Percentiles rank a stretch among this genome's conserved stretches.
These are phyloP conservation scores for Panopea generosa DNA, from an alignment of 2,888 invertebrate species.

Conservation along the genomic window DNA sequence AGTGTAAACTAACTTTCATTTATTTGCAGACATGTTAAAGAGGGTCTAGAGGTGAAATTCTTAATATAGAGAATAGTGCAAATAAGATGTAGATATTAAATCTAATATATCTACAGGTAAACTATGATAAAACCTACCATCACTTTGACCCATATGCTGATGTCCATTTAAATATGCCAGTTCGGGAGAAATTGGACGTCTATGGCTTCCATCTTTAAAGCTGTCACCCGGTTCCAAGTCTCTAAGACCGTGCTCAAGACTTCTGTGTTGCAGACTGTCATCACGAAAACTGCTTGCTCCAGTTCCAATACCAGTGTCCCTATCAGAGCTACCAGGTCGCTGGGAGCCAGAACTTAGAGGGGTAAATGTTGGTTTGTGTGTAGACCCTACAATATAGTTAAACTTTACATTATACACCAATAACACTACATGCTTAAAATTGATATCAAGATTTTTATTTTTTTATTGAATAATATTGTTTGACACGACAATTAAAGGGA, in stretches of 20 bases:
- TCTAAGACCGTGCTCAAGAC: constrained; percentile 30
- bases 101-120: too few relatives aligned
- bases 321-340: constrained; percentile 44
- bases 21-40: too few relatives aligned
- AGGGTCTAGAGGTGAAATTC: too few relatives aligned
- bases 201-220: constrained; percentile 18
- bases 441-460: too few relatives aligned
- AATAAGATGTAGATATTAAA: too few relatives aligned
- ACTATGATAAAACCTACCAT: constrained; percentile 50
- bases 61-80: too few relatives aligned
- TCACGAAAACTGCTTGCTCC: constrained; percentile 63
- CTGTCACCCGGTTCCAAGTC: constrained; percentile 43
- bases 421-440: too few relatives aligned
- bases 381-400: constrained; percentile 13
- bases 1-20: too few relatives aligned
- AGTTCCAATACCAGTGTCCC: constrained; percentile 69
- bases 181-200: constrained; percentile 16
- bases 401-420: too few relatives aligned
- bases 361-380: constrained; percentile 38
- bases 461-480: too few relatives aligned
- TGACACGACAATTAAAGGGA: too few relatives aligned
- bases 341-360: constrained; percentile 42
- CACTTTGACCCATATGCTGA: constrained; percentile 44
- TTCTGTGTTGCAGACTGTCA: constrained; percentile 25
- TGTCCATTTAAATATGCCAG: constrained; percentile 16